Conservation (phyloP, 1,140 invertebrate genomes). For the Drosophila baimaii region DNA sequence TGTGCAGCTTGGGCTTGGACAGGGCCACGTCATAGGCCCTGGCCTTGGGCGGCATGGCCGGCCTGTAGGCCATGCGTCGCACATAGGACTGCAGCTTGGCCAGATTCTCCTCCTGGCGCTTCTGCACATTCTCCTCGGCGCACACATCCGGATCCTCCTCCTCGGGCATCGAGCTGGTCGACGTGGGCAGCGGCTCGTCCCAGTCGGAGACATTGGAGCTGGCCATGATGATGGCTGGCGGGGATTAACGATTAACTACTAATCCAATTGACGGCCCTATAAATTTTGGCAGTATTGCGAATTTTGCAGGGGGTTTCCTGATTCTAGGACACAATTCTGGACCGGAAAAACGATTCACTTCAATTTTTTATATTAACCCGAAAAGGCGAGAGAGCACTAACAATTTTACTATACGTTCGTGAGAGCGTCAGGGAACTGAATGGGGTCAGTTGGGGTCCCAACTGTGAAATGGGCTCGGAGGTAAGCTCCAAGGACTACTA, state of each 20-base stretch:
- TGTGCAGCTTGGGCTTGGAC: constrained; percentile 50
- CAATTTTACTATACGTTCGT: constrained; percentile 13
- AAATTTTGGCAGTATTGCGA: constrained; percentile 31
- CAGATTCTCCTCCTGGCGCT: constrained; percentile 59
- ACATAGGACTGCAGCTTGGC: constrained; percentile 70
- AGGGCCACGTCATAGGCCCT: constrained; percentile 57
- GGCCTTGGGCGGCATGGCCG: constrained; percentile 61
- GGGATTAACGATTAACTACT: no score
- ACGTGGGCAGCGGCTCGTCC: constrained; percentile 70
- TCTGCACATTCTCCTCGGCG: constrained; percentile 55
- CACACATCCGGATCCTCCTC: constrained; percentile 64
- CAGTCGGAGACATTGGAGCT: constrained; percentile 71
- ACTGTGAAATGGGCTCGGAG: neutral
- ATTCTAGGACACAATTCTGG: neutral
- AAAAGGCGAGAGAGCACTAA: constrained; percentile 22
- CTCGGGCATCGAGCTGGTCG: constrained; percentile 33
- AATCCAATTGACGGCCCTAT: neutral
- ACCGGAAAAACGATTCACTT: neutral
- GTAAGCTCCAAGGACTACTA: neutral
- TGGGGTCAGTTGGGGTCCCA: neutral
- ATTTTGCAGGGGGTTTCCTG: constrained; percentile 21
- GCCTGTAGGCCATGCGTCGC: constrained; percentile 71
- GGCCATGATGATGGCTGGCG: constrained; percentile 38
- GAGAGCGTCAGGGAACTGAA: neutral
- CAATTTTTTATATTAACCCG: neutral